Base-by-base conservation (phyloP, 2,888 invertebrate species). In the Mamestra brassicae region DNA sequence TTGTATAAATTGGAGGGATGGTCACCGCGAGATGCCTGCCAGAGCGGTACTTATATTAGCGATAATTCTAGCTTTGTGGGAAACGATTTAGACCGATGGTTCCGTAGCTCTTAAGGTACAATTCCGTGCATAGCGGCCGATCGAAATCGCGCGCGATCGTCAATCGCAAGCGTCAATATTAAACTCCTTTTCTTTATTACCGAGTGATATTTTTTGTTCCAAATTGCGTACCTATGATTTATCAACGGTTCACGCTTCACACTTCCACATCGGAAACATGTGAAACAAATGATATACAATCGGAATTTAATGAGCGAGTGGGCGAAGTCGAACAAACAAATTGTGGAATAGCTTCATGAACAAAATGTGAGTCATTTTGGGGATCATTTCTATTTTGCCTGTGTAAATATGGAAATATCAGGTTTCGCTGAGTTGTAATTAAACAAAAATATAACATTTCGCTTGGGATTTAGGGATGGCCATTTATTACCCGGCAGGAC, bases 381-480 rank as follows among this genome's bases (percentile, higher is more conserved):
- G 15, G 34, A 45, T 57, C 11, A 50, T 26, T 36, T 60, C 42
- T 38, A 47, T 57, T 45, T 13, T 11, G 47, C 47, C 26, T 45
- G 62, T 17, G 52, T 55, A 63, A 63, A 75, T 54, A 67, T 61
- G 71, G 17, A 63, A 82, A 67, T 64, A 63, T 80, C 62, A 58
- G 36, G 10, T 76, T 76, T 58, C 74, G 26, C 52, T 3, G 45
- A 36, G 45, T 71, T 47, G 26, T 74, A 77, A 80, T 77, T 77
- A 71, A 80, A 77, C 57, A 63, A 47, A 63, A 63, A 63, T 64
- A 64, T 64, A 34, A 73, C 54, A 68, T 62, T 58, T 67, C 63
- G 52, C n/a, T 71, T 36, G 61, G 66, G 38, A 50, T 17, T 3
- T 1, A 8, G n/a, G 3, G 26, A n/a, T n/a, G 54, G 58, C 63